These are phyloP conservation scores for Centrocercus urophasianus DNA, from an alignment of 2,113 vertebrate species.

Conservation along the genomic window DNA sequence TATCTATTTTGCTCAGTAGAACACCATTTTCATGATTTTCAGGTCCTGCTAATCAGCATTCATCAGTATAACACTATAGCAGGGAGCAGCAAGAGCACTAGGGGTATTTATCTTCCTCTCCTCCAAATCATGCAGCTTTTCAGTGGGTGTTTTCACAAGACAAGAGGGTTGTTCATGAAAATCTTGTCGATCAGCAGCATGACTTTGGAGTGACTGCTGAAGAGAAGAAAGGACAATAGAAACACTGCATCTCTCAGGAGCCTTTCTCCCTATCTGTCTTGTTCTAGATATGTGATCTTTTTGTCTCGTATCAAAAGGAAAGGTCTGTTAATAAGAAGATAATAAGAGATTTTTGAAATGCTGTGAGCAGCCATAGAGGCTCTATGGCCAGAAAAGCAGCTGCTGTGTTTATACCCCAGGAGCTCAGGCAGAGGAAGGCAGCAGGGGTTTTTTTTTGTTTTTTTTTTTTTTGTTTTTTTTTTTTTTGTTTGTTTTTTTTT, in stretches of 20 bases:
- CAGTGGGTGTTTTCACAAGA: conserved; percentile 6
- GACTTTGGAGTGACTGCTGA: not conserved
- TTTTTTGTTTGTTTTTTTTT: too few relatives aligned
- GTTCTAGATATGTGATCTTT: not conserved
- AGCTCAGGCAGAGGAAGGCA: not conserved
- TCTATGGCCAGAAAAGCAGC: not conserved
- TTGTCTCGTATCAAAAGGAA: not conserved
- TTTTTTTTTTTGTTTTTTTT: too few relatives aligned
- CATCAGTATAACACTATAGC: not conserved
- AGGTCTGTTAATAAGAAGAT: not conserved
- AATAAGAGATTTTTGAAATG: not conserved
- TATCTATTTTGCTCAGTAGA: not conserved
- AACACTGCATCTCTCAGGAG: not conserved
- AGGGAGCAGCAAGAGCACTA: not conserved
- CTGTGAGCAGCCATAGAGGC: not conserved
- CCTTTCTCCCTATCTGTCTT: not conserved
- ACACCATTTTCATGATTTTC: not conserved
- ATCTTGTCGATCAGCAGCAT: not conserved
- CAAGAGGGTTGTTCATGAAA: not conserved
- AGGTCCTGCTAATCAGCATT: not conserved
- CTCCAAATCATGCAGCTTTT: not conserved
- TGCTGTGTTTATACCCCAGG: not conserved
- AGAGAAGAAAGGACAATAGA: not conserved
- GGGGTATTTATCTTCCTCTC: conserved; percentile 20
- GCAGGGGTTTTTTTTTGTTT: not conserved